phyloP scores from a whole-genome alignment of 2,797 vertebrate species.

The Fundulus diaphanus region DNA sequence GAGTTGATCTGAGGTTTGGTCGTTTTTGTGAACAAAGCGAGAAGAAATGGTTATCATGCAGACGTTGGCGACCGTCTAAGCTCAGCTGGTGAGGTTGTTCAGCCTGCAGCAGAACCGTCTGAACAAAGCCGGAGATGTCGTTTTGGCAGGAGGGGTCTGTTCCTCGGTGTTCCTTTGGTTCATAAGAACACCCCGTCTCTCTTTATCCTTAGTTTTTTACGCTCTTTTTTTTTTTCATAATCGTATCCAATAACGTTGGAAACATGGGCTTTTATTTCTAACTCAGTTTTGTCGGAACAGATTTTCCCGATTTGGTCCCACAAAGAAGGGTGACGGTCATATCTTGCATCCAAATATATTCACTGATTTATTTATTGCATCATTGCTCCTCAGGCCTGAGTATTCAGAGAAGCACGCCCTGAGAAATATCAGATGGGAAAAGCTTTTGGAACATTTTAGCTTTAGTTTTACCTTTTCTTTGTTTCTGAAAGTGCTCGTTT shows the following conservation, averaged over 20 bases:
- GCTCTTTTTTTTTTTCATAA: not conserved
- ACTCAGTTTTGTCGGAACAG: not conserved
- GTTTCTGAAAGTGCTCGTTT: not conserved
- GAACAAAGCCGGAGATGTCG: not conserved
- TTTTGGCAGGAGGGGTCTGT: not conserved
- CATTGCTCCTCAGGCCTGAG: not conserved
- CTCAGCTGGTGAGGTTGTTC: not conserved
- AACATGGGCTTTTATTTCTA: not conserved
- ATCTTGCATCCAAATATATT: slow-evolving; percentile 3
- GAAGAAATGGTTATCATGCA: not conserved
- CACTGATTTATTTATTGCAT: not conserved
- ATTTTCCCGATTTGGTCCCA: not conserved
- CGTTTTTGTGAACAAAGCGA: not conserved
- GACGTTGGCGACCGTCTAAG: not conserved
- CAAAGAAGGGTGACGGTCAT: not conserved
- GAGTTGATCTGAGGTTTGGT: not conserved
- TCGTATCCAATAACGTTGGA: not conserved
- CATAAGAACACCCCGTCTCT: not conserved
- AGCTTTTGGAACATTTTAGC: not conserved
- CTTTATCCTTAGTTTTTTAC: not conserved
- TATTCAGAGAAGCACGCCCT: not conserved
- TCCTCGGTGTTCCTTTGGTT: not conserved
- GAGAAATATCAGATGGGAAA: not conserved
- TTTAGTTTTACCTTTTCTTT: not conserved
- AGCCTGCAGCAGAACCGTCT: not conserved